These are phyloP conservation scores for Phocides pigmalion DNA, from an alignment of 1,140 invertebrate species.

Conservation along the genomic window DNA sequence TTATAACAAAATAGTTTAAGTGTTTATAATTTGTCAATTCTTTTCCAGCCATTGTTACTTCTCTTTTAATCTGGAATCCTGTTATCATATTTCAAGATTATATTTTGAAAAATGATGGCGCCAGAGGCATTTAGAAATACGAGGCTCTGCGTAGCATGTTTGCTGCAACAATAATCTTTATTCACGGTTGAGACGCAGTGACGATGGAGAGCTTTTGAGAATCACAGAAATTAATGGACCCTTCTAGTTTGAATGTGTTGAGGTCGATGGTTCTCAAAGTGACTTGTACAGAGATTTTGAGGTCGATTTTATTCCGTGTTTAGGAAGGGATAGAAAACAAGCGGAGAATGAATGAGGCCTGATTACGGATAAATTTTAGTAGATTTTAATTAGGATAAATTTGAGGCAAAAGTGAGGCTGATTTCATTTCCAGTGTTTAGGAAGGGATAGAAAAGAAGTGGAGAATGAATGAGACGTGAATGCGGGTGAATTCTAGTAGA, in stretches of 20 bases:
- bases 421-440: too few relatives aligned
- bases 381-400: too few relatives aligned
- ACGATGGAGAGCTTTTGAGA: background rate
- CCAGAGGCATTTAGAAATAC: constrained; percentile 23
- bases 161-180: constrained; percentile 6
- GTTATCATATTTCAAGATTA: constrained; percentile 21
- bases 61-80: constrained; percentile 4
- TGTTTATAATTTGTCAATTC: constrained; percentile 7
- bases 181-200: constrained; percentile 24
- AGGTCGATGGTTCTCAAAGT: too few relatives aligned
- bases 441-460: too few relatives aligned
- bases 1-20: background rate
- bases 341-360: too few relatives aligned
- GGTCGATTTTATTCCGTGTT: too few relatives aligned
- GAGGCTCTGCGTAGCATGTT: constrained; percentile 1
- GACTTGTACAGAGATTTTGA: too few relatives aligned
- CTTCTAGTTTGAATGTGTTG: constrained; percentile 30
- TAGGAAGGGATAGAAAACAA: too few relatives aligned
- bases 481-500: too few relatives aligned
- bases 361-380: too few relatives aligned
- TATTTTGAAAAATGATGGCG: constrained; percentile 27
- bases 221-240: constrained; percentile 39
- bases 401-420: too few relatives aligned
- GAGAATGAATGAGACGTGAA: too few relatives aligned
- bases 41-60: constrained; percentile 2